Conservation (phyloP, 1,140 invertebrate genomes). For the Antheraea pernyi region DNA sequence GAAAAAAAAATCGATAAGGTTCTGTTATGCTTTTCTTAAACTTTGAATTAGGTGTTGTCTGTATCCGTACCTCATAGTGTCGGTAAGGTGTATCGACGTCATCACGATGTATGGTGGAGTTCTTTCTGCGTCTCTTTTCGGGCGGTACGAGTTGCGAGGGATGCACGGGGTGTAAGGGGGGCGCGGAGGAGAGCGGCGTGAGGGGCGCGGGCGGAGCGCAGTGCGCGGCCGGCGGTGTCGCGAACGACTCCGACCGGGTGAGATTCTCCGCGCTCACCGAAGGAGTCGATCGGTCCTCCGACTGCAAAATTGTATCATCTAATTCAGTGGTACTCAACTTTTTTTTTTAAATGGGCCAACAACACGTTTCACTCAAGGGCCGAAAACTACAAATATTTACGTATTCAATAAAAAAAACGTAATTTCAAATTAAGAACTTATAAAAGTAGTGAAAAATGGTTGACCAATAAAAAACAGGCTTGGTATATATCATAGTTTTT, state of each 20-base stretch:
- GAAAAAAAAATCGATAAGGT: too few species aligned
- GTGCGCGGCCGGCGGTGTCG: slow-evolving; percentile 61
- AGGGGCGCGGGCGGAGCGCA: slow-evolving; percentile 41
- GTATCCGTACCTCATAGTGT: slow-evolving; percentile 54
- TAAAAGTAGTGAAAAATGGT: too few species aligned
- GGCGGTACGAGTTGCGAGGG: slow-evolving; percentile 35
- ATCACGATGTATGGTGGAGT: slow-evolving; percentile 58
- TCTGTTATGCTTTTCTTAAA: too few species aligned
- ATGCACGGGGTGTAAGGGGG: slow-evolving; percentile 24
- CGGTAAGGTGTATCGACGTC: slow-evolving; percentile 59
- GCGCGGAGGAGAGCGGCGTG: slow-evolving; percentile 46
- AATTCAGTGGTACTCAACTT: too few species aligned
- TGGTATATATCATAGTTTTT: too few species aligned
- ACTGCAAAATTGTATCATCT: slow-evolving; percentile 35
- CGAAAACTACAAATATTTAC: too few species aligned
- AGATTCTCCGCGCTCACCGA: slow-evolving; percentile 74
- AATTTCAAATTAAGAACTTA: too few species aligned
- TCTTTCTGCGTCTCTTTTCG: slow-evolving; percentile 69
- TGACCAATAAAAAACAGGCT: too few species aligned
- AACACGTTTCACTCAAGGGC: too few species aligned
- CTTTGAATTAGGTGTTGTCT: not conserved
- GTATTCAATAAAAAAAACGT: too few species aligned
- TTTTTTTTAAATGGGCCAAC: too few species aligned
- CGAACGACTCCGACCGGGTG: slow-evolving; percentile 59
- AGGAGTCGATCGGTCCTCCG: slow-evolving; percentile 71